phyloP scores from a whole-genome alignment of 1,140 invertebrate species.

The roundworm (Caenorhabditis elegans) region DNA sequence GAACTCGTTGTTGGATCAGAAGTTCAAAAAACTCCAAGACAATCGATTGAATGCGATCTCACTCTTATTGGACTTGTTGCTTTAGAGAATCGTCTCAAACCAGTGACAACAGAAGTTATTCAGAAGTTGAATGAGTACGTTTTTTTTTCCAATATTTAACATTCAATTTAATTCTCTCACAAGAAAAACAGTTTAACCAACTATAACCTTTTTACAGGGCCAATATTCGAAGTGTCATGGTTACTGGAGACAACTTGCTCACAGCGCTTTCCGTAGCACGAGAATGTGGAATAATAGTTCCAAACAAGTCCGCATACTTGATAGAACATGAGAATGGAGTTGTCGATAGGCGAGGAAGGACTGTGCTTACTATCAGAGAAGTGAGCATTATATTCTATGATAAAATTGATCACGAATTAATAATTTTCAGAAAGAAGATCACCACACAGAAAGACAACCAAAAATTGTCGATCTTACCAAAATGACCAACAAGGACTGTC shows the following conservation, averaged over 20 bases:
- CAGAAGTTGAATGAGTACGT: constrained; percentile 60
- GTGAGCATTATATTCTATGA: background rate
- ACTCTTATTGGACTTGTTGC: constrained; percentile 61
- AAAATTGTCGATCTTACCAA: background rate
- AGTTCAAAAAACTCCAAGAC: constrained; percentile 51
- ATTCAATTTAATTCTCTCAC: too few species aligned
- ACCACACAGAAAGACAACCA: background rate
- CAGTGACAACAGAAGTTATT: constrained; percentile 60
- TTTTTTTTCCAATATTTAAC: too few species aligned
- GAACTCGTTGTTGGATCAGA: constrained; percentile 53
- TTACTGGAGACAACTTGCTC: constrained; percentile 94
- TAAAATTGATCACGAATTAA: too few species aligned
- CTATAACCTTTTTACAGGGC: constrained; percentile 70
- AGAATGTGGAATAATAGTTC: constrained; percentile 85
- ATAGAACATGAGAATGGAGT: constrained; percentile 69
- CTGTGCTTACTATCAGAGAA: constrained; percentile 54
- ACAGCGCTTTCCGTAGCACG: constrained; percentile 92
- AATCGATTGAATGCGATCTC: constrained; percentile 58
- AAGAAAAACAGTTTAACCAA: too few species aligned
- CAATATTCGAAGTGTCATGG: constrained; percentile 87
- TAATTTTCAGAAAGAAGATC: background rate
- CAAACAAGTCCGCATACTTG: constrained; percentile 76
- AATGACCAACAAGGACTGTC: background rate
- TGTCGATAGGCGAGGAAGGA: constrained; percentile 50
- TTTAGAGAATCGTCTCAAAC: constrained; percentile 64